Evolutionary conservation across 2,888 invertebrate species (phyloP).

Genomic region (Conops quadrifasciatus): DNA sequence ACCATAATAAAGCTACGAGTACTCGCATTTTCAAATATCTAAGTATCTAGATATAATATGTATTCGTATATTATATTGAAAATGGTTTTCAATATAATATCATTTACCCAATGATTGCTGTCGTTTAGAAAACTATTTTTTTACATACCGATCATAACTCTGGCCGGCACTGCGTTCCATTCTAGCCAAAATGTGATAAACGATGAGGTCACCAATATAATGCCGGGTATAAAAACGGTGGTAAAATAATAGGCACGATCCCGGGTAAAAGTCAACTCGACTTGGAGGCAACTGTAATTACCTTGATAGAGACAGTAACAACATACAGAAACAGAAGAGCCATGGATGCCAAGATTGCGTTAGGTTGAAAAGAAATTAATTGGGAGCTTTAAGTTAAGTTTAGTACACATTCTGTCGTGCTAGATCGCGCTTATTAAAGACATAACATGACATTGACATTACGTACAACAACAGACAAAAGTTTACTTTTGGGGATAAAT

Average conservation of each 20-base stretch:
- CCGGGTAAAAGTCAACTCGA: conserved; percentile 92
- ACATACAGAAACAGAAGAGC: conserved; percentile 43
- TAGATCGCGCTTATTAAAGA: background rate
- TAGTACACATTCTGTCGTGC: too few species aligned
- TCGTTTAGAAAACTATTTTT: conserved; percentile 35
- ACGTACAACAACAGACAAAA: conserved; percentile 11
- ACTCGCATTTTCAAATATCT: conserved; percentile 25
- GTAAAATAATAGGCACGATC: conserved; percentile 97
- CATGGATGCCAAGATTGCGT: conserved; percentile 44
- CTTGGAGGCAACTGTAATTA: conserved; percentile 95
- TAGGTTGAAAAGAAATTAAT: conserved; percentile 35
- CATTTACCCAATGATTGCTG: too few species aligned
- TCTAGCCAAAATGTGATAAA: conserved; percentile 98
- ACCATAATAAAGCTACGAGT: too few species aligned
- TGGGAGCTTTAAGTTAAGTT: background rate
- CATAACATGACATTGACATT: background rate
- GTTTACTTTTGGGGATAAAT: background rate
- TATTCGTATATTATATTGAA: conserved; percentile 10
- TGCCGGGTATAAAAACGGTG: conserved; percentile 95
- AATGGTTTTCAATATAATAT: background rate
- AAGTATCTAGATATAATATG: conserved; percentile 24
- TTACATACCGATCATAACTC: conserved; percentile 92
- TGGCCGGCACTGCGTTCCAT: conserved; percentile 96
- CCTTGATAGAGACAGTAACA: conserved; percentile 69
- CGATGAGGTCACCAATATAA: conserved; percentile 94